Base-by-base conservation (phyloP, 53 echinoderm and acorn worm species). In the Henricia sp. region DNA sequence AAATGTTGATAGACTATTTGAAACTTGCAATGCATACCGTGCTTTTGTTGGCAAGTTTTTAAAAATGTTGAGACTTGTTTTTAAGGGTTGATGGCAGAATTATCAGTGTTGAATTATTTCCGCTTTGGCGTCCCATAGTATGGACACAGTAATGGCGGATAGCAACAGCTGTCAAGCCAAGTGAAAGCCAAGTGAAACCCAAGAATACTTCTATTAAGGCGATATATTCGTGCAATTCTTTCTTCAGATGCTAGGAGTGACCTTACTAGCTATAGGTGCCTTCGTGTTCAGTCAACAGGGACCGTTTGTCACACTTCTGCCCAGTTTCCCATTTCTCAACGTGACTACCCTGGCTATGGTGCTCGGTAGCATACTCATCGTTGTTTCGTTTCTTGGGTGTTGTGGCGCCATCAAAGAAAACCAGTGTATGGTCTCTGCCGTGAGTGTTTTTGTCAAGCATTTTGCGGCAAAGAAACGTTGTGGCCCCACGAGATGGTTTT, bases 261-360 rank as follows among this genome's bases (percentile, higher is more conserved):
- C 85, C 21, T 72, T 96, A 26, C 66, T 94, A n/a, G 92, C 83
- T 13, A 50, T 78, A 19, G 96, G 96, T 20, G 70, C 84, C 36
- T 87, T 82, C 40, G 67, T 96, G 9, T 85, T 85, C 67, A 84
- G 65, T 20, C 88, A 82, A 26, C 90, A 96, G 68, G 96, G 96
- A 30, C 92, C 92, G 16, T 96, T 88, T 60, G 91, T 85, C 36
- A 94, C 96, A 34, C 83, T 96, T n/a, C 50, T 94, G n/a, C 92
- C 96, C 67, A 96, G 96, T 55, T 70, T 96, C 25, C 92, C 96
- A 0, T 87, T 94, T 58, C 83, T 94, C 24, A 93, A 91, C 66
- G 93, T 91, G 11, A 91, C 96, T 3, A 96, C 91, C 54, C 35
- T 96, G 34, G 44, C 91, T 29, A 96, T 96, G 62, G 72, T 91